Percentiles rank a stretch among this genome's conserved stretches.
Evolutionary conservation across 64 coral and sea anemone species (phyloP).

Genomic region (Pocillopora verrucosa): DNA sequence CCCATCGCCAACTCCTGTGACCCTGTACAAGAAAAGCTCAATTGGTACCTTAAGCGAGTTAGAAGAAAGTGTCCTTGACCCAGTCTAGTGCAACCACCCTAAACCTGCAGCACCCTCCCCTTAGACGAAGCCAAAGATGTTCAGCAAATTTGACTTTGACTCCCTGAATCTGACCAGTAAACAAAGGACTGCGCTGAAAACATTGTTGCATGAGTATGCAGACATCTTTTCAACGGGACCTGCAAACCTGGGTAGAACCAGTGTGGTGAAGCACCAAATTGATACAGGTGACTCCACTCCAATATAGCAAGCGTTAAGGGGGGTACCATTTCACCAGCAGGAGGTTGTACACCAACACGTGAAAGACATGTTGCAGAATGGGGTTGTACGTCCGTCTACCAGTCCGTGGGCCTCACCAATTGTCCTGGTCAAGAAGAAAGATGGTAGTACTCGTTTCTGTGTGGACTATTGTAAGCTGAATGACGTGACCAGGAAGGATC

Average conservation of each 20-base stretch:
- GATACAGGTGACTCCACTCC: constrained; percentile 20
- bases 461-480: constrained; percentile 48
- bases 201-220: constrained; percentile 3
- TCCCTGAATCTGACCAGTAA: neutral
- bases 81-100: neutral
- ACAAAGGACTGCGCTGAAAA: neutral
- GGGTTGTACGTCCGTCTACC: neutral
- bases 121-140: neutral
- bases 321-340: constrained; percentile 14
- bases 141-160: neutral
- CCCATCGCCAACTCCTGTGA: constrained; percentile 8
- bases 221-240: constrained; percentile 17
- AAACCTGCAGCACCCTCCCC: too few species aligned
- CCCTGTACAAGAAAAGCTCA: neutral
- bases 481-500: neutral
- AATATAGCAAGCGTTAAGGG: constrained; percentile 20
- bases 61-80: neutral
- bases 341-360: neutral
- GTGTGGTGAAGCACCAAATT: constrained; percentile 33
- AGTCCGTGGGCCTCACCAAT: constrained; percentile 39
- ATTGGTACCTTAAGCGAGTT: neutral
- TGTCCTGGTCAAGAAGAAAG: constrained; percentile 52
- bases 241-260: constrained; percentile 9
- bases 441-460: constrained; percentile 4
- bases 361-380: constrained; percentile 15